Percentiles rank a stretch among this genome's conserved stretches.
These are phyloP conservation scores for Drosophila micromelanica DNA, from an alignment of 1,140 invertebrate species.

Conservation along the genomic window DNA sequence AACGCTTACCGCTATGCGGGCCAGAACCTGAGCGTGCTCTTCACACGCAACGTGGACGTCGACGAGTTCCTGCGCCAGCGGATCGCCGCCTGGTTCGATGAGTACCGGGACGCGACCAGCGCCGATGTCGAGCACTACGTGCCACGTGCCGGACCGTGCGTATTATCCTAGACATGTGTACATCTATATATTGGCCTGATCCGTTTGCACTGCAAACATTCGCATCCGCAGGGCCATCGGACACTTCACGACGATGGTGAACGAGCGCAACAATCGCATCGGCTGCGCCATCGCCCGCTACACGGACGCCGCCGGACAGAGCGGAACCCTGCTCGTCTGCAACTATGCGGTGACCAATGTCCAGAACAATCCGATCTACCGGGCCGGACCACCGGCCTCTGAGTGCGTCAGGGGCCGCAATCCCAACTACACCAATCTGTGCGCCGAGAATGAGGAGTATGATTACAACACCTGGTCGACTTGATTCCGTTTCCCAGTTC, in stretches of 20 bases:
- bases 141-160: constrained; percentile 57
- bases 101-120: constrained; percentile 58
- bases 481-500: constrained; percentile 3
- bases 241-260: constrained; percentile 70
- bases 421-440: constrained; percentile 59
- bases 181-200: too few relatives aligned
- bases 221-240: constrained; percentile 55
- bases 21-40: constrained; percentile 69
- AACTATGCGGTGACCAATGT: constrained; percentile 76
- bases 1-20: constrained; percentile 65
- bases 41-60: constrained; percentile 43
- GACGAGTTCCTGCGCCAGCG: constrained; percentile 49
- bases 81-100: constrained; percentile 62
- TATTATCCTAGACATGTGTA: not conserved
- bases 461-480: constrained; percentile 66
- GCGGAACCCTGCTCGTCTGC: constrained; percentile 61
- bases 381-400: constrained; percentile 52
- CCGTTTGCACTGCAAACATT: too few relatives aligned
- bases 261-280: constrained; percentile 62
- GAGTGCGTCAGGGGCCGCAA: constrained; percentile 61
- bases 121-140: constrained; percentile 61
- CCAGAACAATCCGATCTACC: constrained; percentile 59
- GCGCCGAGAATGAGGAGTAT: constrained; percentile 53
- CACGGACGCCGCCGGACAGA: constrained; percentile 45
- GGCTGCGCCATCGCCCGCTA: constrained; percentile 63